Conservation (phyloP, 2,888 invertebrate genomes). For the Lypha dubia region DNA sequence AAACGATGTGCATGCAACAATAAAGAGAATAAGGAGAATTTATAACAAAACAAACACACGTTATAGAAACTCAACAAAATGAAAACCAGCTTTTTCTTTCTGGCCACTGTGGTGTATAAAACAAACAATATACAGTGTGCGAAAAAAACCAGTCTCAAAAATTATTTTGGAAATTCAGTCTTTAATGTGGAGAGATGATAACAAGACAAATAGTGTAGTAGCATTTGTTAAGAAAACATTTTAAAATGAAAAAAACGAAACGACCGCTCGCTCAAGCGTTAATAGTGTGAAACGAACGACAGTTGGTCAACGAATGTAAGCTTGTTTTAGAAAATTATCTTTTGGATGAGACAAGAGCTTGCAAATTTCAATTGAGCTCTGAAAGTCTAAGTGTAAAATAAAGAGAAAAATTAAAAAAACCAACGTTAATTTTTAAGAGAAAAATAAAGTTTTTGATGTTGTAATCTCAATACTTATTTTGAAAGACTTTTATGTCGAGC, state of each 20-base stretch:
- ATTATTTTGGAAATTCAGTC: constrained; percentile 65
- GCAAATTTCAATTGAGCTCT: neutral
- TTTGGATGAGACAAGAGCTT: constrained; percentile 7
- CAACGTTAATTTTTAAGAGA: neutral
- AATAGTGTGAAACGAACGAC: constrained; percentile 51
- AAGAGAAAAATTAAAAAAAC: constrained; percentile 10
- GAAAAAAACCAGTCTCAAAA: constrained; percentile 66
- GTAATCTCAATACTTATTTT: neutral
- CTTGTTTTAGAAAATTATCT: constrained; percentile 57
- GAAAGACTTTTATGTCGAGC: neutral
- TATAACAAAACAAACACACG: neutral
- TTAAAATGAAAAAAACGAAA: constrained; percentile 38
- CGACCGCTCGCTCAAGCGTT: constrained; percentile 46
- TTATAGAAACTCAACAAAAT: constrained; percentile 1
- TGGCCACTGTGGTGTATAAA: neutral
- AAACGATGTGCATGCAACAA: neutral
- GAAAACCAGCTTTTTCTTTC: constrained; percentile 49
- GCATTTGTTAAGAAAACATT: constrained; percentile 45
- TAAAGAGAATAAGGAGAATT: constrained; percentile 2
- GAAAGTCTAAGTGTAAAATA: neutral
- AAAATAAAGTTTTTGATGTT: constrained; percentile 46
- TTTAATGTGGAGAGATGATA: constrained; percentile 62
- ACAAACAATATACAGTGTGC: constrained; percentile 10
- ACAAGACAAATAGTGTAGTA: constrained; percentile 57
- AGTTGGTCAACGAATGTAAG: constrained; percentile 62